Evolutionary conservation across 2,113 vertebrate species (phyloP).

Genomic region (Pionites leucogaster): DNA sequence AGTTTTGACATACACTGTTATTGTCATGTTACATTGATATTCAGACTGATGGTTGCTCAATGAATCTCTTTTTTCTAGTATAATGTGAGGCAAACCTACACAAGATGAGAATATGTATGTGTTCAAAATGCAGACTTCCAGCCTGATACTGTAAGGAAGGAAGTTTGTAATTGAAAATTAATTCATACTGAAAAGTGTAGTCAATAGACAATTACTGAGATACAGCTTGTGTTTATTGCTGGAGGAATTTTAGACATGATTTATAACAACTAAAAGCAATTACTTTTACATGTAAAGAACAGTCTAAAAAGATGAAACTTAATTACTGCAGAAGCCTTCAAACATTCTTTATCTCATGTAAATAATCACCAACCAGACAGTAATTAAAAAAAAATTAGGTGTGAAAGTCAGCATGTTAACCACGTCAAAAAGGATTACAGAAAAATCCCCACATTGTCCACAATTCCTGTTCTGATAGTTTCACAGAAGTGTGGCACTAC

Average conservation of each 20-base stretch:
- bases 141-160: slow-evolving; percentile 22
- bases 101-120: slow-evolving; percentile 27
- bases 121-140: slow-evolving; percentile 47
- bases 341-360: slow-evolving; percentile 49
- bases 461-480: not conserved
- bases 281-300: slow-evolving; percentile 59
- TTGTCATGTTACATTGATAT: slow-evolving; percentile 40
- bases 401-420: not conserved
- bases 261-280: slow-evolving; percentile 64
- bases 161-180: slow-evolving; percentile 70
- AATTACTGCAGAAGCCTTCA: slow-evolving; percentile 58
- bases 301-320: slow-evolving; percentile 54
- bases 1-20: not conserved
- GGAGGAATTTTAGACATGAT: slow-evolving; percentile 57
- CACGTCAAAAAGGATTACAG: not conserved
- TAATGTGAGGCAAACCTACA: slow-evolving; percentile 39
- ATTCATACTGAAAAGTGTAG: slow-evolving; percentile 61
- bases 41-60: slow-evolving; percentile 16
- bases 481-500: not conserved
- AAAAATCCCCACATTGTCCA: not conserved
- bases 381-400: slow-evolving; percentile 2
- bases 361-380: slow-evolving; percentile 49
- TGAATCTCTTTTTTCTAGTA: not conserved
- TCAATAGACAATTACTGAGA: slow-evolving; percentile 73
- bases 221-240: slow-evolving; percentile 65